Base-by-base conservation (phyloP, 2,888 invertebrate species). In the Sesamia inferens region DNA sequence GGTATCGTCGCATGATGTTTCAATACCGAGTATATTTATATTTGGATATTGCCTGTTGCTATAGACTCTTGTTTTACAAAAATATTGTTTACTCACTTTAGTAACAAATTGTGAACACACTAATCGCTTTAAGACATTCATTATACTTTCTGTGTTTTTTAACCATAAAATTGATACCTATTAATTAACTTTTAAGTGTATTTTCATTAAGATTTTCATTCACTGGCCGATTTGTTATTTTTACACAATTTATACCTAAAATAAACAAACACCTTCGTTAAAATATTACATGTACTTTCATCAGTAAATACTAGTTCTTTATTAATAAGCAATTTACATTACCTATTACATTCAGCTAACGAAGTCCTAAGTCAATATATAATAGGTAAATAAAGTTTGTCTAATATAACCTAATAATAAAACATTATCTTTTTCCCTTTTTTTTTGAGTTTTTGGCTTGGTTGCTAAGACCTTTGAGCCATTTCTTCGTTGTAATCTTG, bases 1-100 rank as follows among this genome's bases (percentile, higher is more conserved):
- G 0, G 99, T 99, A 90, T 99, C 99, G 96, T 99, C 99, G 92
- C 99, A 99, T 73, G 99, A 99, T 5, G 99, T 99, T 97, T 99
- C 99, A 88, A 99, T 99, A n/a, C 99, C 99, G 71, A 99, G 96
- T 76, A 99, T 94, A 70, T 81, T 85, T 58, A 74, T 44, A 68
- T 71, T 84, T 48, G 81, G 58, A 48, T 57, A 58, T 44, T 13
- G 55, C n/a, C 11, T 68, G 42, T 48, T 62, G 61, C 42, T 76
- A 54, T 54, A 74, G n/a, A 16, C 59, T 67, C 68, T 83, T 44
- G 65, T 42, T 64, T 71, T 77, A n/a, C 61, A 22, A 42, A 71
- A 63, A 68, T 59, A 59, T 55, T 74, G 71, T 68, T 78, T 82
- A 39, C 48, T 55, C 7, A 67, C 42, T 62, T 78, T 81, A 54